These are phyloP conservation scores for Myotis myotis DNA, from an alignment of 2,797 vertebrate species.

Conservation along the genomic window DNA sequence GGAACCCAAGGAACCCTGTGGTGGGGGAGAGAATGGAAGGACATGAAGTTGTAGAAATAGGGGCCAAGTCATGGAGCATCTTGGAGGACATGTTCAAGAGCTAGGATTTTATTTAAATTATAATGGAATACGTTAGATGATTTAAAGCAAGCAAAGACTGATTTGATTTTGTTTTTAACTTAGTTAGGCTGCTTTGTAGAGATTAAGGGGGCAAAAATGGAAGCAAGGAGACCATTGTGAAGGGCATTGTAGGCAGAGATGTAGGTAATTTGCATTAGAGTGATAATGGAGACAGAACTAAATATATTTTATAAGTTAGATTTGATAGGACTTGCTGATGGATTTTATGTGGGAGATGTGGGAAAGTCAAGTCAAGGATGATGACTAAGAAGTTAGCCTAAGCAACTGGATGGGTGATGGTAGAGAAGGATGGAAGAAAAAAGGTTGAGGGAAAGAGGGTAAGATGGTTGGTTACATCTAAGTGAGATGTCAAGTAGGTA, in stretches of 20 bases:
- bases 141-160: slow-evolving; percentile 21
- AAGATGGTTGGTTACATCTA: background rate
- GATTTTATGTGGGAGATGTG: background rate
- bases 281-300: background rate
- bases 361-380: background rate
- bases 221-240: background rate
- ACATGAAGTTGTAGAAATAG: background rate
- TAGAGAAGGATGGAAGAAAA: background rate
- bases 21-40: background rate
- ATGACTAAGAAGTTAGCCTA: background rate
- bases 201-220: background rate
- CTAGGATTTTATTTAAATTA: slow-evolving; percentile 18
- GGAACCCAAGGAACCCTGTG: background rate
- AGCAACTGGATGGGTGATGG: background rate
- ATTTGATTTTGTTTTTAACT: slow-evolving; percentile 12
- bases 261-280: background rate
- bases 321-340: background rate
- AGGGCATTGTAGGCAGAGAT: background rate
- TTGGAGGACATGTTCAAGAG: background rate
- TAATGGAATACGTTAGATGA: background rate
- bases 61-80: background rate
- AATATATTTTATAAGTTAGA: background rate
- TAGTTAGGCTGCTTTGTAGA: background rate
- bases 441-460: background rate
- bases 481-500: background rate